A percentile compares a stretch with the other conserved stretches of the same genome.
These are phyloP conservation scores for Catalaphyllia jardinei DNA, from an alignment of 64 coral and sea anemone species.

Conservation along the genomic window DNA sequence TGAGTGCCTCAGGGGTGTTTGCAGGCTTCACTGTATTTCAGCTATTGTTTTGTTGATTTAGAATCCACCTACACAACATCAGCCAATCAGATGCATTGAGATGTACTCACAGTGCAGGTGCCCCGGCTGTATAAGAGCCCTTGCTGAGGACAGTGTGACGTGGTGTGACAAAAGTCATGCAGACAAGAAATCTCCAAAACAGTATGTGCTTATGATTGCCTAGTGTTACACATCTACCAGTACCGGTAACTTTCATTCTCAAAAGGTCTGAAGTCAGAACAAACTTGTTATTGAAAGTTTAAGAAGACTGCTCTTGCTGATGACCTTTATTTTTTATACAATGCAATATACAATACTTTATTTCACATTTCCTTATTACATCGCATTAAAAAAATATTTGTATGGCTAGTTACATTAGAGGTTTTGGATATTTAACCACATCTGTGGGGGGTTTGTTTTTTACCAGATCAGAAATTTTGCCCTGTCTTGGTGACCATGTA, in stretches of 20 bases:
- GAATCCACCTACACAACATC: background rate
- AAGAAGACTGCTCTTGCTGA: too few species aligned
- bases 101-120: slow-evolving; percentile 28
- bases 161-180: background rate
- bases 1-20: too few species aligned
- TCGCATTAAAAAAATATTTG: too few species aligned
- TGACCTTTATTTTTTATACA: background rate
- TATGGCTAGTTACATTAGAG: too few species aligned
- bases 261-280: too few species aligned
- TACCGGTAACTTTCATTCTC: too few species aligned
- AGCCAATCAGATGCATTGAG: slow-evolving; percentile 13
- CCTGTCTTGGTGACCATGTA: slow-evolving; percentile 31
- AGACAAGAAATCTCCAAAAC: slow-evolving; percentile 34
- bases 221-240: background rate
- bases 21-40: too few species aligned
- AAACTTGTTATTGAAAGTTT: too few species aligned
- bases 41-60: background rate
- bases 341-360: too few species aligned
- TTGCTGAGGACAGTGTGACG: background rate
- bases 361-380: too few species aligned
- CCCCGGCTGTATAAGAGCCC: background rate
- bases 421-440: too few species aligned
- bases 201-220: background rate
- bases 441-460: too few species aligned
- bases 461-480: slow-evolving; percentile 38